phyloP scores from a whole-genome alignment of 1,140 invertebrate species.

The Cotesia chilonis region DNA sequence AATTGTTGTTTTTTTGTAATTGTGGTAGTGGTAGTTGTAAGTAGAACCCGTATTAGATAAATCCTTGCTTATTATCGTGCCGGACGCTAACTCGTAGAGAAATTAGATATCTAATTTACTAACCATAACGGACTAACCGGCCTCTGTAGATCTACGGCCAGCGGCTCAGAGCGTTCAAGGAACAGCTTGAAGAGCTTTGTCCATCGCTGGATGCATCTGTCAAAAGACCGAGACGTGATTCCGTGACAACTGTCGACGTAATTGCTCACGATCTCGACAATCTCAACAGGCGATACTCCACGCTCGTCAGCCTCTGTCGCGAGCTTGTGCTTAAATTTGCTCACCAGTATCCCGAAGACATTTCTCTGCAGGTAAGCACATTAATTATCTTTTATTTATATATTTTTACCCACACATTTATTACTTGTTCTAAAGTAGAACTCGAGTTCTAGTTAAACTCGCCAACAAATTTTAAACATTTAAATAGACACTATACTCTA shows the following conservation, averaged over 20 bases:
- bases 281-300: conserved; percentile 83
- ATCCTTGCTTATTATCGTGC: conserved; percentile 13
- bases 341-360: conserved; percentile 59
- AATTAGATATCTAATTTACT: conserved; percentile 49
- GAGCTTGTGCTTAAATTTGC: conserved; percentile 66
- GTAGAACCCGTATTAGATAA: conserved; percentile 8
- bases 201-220: conserved; percentile 78
- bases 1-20: no score
- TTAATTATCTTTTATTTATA: conserved; percentile 31
- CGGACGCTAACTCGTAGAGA: conserved; percentile 49
- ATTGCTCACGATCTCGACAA: conserved; percentile 87
- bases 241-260: conserved; percentile 73
- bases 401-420: background rate
- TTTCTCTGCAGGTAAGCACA: conserved; percentile 63
- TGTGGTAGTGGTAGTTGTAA: conserved; percentile 5
- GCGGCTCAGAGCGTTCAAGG: conserved; percentile 86
- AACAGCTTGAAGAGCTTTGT: conserved; percentile 86
- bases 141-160: conserved; percentile 84
- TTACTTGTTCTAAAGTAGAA: background rate
- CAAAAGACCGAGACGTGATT: conserved; percentile 59
- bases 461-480: no score
- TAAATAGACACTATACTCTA: no score
- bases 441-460: no score
- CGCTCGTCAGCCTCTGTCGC: conserved; percentile 77
- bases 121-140: conserved; percentile 64